phyloP scores from a whole-genome alignment of 1,140 invertebrate species.

The Lamellibrachia luymesi region DNA sequence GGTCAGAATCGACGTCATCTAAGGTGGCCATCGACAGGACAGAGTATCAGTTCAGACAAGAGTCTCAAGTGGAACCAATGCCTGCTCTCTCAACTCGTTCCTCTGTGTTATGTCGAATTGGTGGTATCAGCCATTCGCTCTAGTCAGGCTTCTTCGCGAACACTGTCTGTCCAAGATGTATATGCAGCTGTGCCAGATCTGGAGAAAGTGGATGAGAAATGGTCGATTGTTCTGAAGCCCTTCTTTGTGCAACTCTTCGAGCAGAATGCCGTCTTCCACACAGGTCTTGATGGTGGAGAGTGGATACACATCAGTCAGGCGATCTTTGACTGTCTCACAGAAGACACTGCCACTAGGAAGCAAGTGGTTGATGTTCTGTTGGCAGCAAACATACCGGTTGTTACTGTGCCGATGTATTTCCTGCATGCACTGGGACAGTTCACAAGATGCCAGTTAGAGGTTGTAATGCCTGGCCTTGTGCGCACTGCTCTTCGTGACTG shows the following conservation, averaged over 20 bases:
- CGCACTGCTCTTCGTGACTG: slow-evolving; percentile 8
- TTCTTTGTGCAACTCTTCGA: slow-evolving; percentile 19
- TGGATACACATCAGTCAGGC: slow-evolving; percentile 17
- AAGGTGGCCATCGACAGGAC: slow-evolving; percentile 35
- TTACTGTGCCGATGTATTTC: not conserved
- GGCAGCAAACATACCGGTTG: not conserved
- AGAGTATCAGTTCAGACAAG: slow-evolving; percentile 23
- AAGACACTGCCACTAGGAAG: not conserved
- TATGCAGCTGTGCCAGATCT: slow-evolving; percentile 28
- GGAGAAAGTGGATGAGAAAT: slow-evolving; percentile 27
- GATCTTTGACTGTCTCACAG: slow-evolving; percentile 23
- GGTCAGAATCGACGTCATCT: slow-evolving; percentile 35
- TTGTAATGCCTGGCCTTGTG: slow-evolving; percentile 15
- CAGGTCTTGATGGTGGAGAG: slow-evolving; percentile 1
- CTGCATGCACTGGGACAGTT: slow-evolving; percentile 21
- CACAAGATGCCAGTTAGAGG: slow-evolving; percentile 18
- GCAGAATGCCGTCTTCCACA: slow-evolving; percentile 15
- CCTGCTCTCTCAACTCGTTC: slow-evolving; percentile 26
- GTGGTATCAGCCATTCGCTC: slow-evolving; percentile 14
- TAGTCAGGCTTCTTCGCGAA: not conserved
- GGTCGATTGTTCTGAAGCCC: slow-evolving; percentile 27
- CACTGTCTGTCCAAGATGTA: slow-evolving; percentile 16
- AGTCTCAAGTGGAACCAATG: slow-evolving; percentile 28
- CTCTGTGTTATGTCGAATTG: slow-evolving; percentile 24
- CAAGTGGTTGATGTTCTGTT: slow-evolving; percentile 10